phyloP scores from a whole-genome alignment of 30 jellyfish, hydroid and myxozoan genomes.

The Chironex yamaguchii region DNA sequence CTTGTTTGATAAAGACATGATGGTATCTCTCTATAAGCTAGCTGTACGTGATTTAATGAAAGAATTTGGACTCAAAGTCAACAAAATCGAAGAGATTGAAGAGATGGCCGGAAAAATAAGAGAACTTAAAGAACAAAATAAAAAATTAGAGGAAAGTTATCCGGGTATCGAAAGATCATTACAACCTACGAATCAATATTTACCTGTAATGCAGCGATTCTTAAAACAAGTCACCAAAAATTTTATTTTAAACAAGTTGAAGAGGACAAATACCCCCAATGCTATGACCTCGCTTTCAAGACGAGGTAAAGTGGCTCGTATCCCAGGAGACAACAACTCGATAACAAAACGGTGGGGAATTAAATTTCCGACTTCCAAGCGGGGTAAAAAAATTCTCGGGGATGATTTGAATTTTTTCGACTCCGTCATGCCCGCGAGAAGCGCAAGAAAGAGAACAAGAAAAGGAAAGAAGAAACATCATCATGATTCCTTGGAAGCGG shows the following conservation, averaged over 20 bases:
- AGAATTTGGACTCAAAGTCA: constrained; percentile 76
- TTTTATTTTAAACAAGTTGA: not conserved
- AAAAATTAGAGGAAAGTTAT: constrained; percentile 70
- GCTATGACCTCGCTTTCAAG: not conserved
- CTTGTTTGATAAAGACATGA: constrained; percentile 93
- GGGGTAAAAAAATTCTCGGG: not conserved
- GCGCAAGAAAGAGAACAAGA: not conserved
- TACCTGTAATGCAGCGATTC: constrained; percentile 53
- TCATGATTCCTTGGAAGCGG: constrained; percentile 3
- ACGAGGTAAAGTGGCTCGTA: not conserved
- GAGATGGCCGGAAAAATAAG: constrained; percentile 66
- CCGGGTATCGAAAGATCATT: constrained; percentile 88
- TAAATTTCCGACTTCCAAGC: not conserved
- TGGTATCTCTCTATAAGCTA: constrained; percentile 92
- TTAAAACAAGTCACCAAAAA: not conserved
- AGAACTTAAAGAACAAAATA: constrained; percentile 64
- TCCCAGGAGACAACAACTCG: not conserved
- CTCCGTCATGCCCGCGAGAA: not conserved
- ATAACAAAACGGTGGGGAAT: not conserved
- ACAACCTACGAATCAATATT: constrained; percentile 11
- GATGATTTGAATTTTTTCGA: not conserved
- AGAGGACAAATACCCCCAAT: constrained; percentile 8
- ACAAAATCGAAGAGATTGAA: constrained; percentile 66
- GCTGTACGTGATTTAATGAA: constrained; percentile 87
- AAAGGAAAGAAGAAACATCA: not conserved